Evolutionary conservation across 1,140 invertebrate genomes (phyloP).

Genomic region (Centruroides sculpturatus): DNA sequence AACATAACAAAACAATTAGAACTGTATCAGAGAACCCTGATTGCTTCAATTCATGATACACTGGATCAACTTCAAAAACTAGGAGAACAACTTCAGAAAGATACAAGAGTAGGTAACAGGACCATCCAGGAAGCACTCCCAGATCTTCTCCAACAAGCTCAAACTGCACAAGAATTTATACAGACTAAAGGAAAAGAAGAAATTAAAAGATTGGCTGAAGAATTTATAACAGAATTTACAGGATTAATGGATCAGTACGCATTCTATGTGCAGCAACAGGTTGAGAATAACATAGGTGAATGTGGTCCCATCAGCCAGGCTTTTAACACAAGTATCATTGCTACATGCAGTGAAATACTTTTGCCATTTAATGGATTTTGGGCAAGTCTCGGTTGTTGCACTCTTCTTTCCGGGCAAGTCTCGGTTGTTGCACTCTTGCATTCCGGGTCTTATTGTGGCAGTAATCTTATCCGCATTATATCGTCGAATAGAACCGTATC

Average conservation of each 20-base stretch:
- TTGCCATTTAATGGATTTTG: conserved; percentile 78
- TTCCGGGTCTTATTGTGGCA: conserved; percentile 60
- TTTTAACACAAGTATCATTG: conserved; percentile 54
- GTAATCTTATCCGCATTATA: conserved; percentile 65
- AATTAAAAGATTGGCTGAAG: conserved; percentile 44
- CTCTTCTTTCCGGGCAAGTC: too few relatives aligned
- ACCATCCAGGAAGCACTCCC: conserved; percentile 40
- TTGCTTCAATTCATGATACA: not conserved
- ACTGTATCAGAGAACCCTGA: not conserved
- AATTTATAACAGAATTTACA: conserved; percentile 44
- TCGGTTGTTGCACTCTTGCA: too few relatives aligned
- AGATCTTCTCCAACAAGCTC: conserved; percentile 46
- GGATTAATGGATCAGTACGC: conserved; percentile 47
- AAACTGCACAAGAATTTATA: conserved; percentile 48
- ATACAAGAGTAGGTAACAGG: not conserved
- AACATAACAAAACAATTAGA: not conserved
- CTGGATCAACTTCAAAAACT: not conserved
- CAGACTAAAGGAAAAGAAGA: conserved; percentile 43
- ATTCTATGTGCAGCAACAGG: conserved; percentile 37
- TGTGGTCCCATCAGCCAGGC: conserved; percentile 61
- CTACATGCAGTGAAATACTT: conserved; percentile 54
- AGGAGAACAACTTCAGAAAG: not conserved
- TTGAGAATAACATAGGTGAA: conserved; percentile 44
- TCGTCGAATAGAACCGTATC: conserved; percentile 68
- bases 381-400: conserved; percentile 64